A percentile compares a stretch with the other conserved stretches of the same genome.
Conservation (phyloP, 2,797 vertebrate species). For the Gallinago stenura region DNA sequence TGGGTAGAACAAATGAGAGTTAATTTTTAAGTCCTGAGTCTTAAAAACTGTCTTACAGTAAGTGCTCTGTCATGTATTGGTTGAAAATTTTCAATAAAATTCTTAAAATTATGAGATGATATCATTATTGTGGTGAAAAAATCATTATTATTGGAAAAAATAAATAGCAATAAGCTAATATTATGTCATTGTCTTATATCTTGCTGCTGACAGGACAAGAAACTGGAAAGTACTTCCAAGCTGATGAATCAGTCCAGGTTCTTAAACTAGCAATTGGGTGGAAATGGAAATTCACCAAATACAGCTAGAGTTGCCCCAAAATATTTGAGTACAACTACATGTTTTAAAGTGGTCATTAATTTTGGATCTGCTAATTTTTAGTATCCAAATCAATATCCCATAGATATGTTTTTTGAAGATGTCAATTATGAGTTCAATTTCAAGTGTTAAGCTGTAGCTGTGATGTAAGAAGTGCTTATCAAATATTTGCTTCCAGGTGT, state of each 20-base stretch:
- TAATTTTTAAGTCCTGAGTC: neutral
- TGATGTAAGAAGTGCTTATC: neutral
- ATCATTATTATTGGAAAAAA: neutral
- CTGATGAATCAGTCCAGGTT: neutral
- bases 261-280: neutral
- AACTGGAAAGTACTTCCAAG: neutral
- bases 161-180: neutral
- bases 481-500: neutral
- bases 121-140: neutral
- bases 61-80: neutral
- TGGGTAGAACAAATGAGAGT: neutral
- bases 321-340: neutral
- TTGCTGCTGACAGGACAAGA: neutral
- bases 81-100: neutral
- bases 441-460: neutral
- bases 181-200: neutral
- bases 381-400: neutral
- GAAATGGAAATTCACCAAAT: neutral
- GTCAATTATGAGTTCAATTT: neutral
- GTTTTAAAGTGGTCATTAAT: neutral
- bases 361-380: neutral
- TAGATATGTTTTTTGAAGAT: neutral
- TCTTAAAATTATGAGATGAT: neutral
- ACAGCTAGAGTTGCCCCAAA: neutral
- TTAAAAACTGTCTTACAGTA: neutral